Conservation (phyloP, 1,140 invertebrate genomes). For the Acromyrmex echinatior region DNA sequence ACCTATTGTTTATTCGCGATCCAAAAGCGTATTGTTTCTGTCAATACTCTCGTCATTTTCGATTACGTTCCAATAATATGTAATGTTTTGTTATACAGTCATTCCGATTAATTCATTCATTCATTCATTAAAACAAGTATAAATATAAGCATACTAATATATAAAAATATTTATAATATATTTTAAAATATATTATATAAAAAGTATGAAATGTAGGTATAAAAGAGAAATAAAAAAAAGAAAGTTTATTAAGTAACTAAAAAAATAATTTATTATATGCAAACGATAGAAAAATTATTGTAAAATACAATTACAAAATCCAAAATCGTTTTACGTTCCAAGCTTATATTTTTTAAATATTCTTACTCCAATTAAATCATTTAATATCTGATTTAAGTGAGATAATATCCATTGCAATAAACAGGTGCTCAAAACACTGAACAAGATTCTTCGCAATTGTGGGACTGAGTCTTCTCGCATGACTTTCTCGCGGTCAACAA, state of each 20-base stretch:
- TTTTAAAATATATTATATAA: no score
- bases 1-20: slow-evolving; percentile 2
- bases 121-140: not conserved
- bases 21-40: slow-evolving; percentile 11
- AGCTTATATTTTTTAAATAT: not conserved
- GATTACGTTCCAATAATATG: not conserved
- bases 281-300: not conserved
- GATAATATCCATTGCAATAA: slow-evolving; percentile 4
- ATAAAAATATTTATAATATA: not conserved
- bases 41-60: not conserved
- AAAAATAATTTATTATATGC: not conserved
- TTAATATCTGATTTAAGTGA: not conserved
- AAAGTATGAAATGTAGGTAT: not conserved
- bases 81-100: not conserved
- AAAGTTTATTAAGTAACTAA: not conserved
- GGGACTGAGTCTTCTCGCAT: not conserved
- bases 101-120: not conserved
- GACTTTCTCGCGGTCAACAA: not conserved
- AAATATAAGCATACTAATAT: not conserved
- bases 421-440: not conserved
- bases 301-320: not conserved
- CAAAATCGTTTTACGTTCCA: not conserved
- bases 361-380: not conserved
- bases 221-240: not conserved
- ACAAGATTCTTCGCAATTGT: not conserved